These are phyloP conservation scores for Stratiomys singularior DNA, from an alignment of 2,888 invertebrate species.

Conservation along the genomic window DNA sequence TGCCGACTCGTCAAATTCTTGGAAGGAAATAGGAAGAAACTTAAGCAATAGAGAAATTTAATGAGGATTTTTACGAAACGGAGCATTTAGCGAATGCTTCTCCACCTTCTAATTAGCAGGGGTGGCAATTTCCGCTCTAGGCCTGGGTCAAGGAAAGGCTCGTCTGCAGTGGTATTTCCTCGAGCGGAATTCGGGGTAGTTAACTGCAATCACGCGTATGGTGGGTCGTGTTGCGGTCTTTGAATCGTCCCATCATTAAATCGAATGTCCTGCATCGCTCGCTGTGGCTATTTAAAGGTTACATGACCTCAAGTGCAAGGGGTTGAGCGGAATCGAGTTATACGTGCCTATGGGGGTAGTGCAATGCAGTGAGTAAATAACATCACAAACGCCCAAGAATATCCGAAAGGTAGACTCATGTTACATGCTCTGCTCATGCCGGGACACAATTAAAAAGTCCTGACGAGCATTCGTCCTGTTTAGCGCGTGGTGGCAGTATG, in stretches of 20 bases:
- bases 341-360: not conserved
- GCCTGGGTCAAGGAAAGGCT: slow-evolving; percentile 7
- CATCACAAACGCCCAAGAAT: not conserved
- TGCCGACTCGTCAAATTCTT: slow-evolving; percentile 18
- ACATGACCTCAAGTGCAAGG: slow-evolving; percentile 22
- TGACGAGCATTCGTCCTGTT: not conserved
- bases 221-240: not conserved
- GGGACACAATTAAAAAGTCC: slow-evolving; percentile 14
- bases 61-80: not conserved
- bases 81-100: not conserved
- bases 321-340: not conserved
- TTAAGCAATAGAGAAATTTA: not conserved
- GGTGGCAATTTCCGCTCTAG: not conserved
- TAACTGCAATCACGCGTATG: no score
- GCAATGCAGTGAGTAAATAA: slow-evolving; percentile 9
- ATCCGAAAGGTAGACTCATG: not conserved
- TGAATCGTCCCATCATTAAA: not conserved
- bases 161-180: not conserved
- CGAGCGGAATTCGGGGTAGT: not conserved
- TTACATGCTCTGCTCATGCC: not conserved
- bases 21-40: not conserved
- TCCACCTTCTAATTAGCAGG: not conserved
- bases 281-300: not conserved
- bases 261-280: slow-evolving; percentile 7
- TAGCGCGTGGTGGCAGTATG: not conserved